Evolutionary conservation across 92 coral and sea anemone species (phyloP), one percentile per base, ranked within the genome.

Genomic region (Umimayanthus kanabou): DNA sequence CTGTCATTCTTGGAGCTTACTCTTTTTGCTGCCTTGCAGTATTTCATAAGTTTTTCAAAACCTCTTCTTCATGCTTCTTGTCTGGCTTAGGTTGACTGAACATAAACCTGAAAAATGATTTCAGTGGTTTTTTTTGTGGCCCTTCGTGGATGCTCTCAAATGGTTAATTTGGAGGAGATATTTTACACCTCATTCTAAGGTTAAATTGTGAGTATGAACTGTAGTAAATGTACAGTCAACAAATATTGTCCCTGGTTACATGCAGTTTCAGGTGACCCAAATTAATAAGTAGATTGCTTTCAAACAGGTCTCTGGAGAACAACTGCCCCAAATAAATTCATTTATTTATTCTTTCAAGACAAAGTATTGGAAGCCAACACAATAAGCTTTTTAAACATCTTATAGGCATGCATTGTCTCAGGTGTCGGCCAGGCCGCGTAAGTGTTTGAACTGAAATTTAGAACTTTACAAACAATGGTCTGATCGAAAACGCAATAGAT

Each of bases 161-260:
- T 6, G 10, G 9, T 61, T 61, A 20, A 0, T 61, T 22, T 61
- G 69, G 14, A 29, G 76, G 29, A 29, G 20, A 75, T 9, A 37
- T 39, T 75, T 39, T 37, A 1, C n/a, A 39, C 37, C 25, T 75
- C 79, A 73, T 73, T 33, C 77, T 39, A 39, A 39, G 47, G 1
- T 39, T 39, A n/a, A 75, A 75, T 25, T 75, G 49, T n/a, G n/a
- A 18, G 79, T 43, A 13, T 73, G 47, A 22, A 6, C 45, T 10
- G 9, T 11, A 39, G 45, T 20, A 22, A 33, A 33, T 75, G 53
- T 39, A 20, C 79, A 18, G 79, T 75, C 79, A 75, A 75, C 79
- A 75, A 6, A 39, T 75, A 75, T 20, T 75, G 79, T 75, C 79
- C 79, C 79, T 75, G 45, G 69, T 61, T 75, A 39, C 47, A 15